These are phyloP conservation scores for rat (Rattus norvegicus) DNA, from an alignment of 2,113 vertebrate genomes.

Conservation along the genomic window DNA sequence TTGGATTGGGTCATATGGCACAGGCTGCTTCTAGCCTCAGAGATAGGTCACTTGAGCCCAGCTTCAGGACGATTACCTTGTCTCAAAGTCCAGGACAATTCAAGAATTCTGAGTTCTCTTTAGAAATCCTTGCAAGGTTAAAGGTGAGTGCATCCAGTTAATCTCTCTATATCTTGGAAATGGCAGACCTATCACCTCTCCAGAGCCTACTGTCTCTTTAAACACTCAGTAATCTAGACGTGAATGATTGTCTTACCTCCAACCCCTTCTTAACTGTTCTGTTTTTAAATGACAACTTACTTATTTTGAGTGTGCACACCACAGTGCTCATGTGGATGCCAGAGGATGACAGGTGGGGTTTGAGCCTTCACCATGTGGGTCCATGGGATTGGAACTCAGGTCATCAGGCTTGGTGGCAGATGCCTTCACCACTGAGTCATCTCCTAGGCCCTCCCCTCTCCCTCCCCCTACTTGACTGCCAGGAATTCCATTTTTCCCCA, in stretches of 20 bases:
- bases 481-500: background rate
- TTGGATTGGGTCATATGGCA: slow-evolving; percentile 32
- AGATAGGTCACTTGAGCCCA: slow-evolving; percentile 4
- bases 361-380: background rate
- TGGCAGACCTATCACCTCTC: background rate
- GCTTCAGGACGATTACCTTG: background rate
- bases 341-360: background rate
- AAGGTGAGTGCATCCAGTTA: too few relatives aligned
- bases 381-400: background rate
- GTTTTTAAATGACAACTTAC: background rate
- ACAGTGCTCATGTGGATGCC: background rate
- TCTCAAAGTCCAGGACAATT: slow-evolving; percentile 30
- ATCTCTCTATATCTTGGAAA: background rate
- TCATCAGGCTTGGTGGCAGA: background rate
- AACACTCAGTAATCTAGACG: background rate
- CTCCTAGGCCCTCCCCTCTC: too few relatives aligned
- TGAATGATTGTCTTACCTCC: too few relatives aligned
- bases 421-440: background rate
- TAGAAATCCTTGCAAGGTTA: background rate
- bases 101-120: background rate
- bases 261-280: background rate
- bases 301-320: background rate
- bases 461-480: accelerated
- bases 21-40: slow-evolving; percentile 41
- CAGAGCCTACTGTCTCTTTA: background rate